phyloP scores from a whole-genome alignment of 2,797 vertebrate species.

The Pygocentrus nattereri region DNA sequence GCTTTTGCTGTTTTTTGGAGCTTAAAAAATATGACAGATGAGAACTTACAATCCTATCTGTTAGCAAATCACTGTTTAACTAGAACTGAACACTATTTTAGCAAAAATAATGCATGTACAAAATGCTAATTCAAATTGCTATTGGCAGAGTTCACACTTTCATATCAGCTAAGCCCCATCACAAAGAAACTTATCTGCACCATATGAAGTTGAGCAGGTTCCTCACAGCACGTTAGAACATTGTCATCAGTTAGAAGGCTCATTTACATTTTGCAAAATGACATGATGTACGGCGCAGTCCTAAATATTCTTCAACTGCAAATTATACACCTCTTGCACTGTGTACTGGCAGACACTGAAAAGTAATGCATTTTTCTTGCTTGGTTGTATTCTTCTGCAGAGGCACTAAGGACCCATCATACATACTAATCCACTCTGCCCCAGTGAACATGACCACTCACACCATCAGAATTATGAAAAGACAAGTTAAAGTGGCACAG shows the following conservation, averaged over 20 bases:
- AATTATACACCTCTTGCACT: constrained; percentile 8
- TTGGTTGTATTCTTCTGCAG: constrained; percentile 19
- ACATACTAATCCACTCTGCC: constrained; percentile 54
- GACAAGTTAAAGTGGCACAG: constrained; percentile 66
- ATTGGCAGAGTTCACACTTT: too few relatives aligned
- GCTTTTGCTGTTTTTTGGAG: too few relatives aligned
- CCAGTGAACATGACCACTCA: constrained; percentile 71
- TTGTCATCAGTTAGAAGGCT: neutral
- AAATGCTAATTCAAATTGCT: too few relatives aligned
- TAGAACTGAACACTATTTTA: too few relatives aligned
- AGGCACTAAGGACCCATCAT: constrained; percentile 22
- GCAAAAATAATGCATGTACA: too few relatives aligned
- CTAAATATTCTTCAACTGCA: neutral
- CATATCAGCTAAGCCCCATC: too few relatives aligned
- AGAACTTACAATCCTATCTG: too few relatives aligned
- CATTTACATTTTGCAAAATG: neutral
- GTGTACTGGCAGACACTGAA: constrained; percentile 17
- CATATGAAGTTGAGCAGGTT: too few relatives aligned
- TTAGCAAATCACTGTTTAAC: too few relatives aligned
- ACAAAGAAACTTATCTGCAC: too few relatives aligned
- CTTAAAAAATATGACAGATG: too few relatives aligned
- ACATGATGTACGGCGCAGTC: neutral
- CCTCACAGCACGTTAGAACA: too few relatives aligned
- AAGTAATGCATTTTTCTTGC: neutral
- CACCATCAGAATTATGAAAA: constrained; percentile 64